Base-by-base conservation (phyloP, 2,113 vertebrate species). In the Lophius piscatorius region DNA sequence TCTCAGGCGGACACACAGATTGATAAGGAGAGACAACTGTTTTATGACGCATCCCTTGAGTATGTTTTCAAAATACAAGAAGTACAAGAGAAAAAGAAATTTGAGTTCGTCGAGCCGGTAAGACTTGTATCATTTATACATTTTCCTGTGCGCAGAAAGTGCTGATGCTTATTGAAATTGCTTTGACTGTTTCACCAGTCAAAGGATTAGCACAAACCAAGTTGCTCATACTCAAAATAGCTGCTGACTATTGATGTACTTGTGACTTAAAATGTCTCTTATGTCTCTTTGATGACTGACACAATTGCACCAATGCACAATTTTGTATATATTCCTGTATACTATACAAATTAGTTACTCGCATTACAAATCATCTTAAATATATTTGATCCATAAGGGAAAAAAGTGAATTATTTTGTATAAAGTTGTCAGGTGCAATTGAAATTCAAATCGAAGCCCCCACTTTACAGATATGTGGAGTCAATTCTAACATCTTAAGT, bases 51-150 rank as follows among this genome's bases (percentile, higher is more conserved):
- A 0, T 99, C 97, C 0, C 90, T 99, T 21, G 95, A 98, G 81
- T 99, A 99, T 28, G 95, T 98, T 74, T 98, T 98, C 89, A 99
- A 99, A 91, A 97, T 99, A 73, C 97, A 99, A 80, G 97, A 99
- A 90, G 97, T 99, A 20, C 97, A 99, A 82, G 97, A 99, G 46
- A 97, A 96, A 83, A 99, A 99, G 92, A 99, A 99, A 63, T 99
- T 99, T 89, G 95, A 99, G 83, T 99, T 99, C 91, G 96, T 99
- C n/a, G 96, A 99, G 79, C 96, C 97, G 58, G 97, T 98, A 91
- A 91, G 89, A 74, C 9, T 31, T 36, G 2, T 35, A 14, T 38
- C 11, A 3, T 0, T 31, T 58, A 49, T 11, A 17, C n/a, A 16
- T 40, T 14, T 70, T 41, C 56, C 6, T 41, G 20, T 18, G 16